Conservation (phyloP, 1,140 invertebrate species). For the Drosophila burlai region DNA sequence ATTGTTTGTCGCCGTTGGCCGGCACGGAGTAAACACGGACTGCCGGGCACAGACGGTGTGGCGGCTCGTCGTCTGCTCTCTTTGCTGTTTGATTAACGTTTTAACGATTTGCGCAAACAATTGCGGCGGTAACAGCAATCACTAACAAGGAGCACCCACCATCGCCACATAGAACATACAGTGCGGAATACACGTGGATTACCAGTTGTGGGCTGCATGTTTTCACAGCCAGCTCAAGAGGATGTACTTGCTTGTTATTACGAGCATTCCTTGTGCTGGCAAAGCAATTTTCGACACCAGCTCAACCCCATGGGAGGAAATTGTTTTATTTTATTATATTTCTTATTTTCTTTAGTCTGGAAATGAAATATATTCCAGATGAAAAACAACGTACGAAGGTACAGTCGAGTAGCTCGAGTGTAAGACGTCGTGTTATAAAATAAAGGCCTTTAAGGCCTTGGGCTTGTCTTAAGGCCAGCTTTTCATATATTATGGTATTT, state of each 20-base stretch:
- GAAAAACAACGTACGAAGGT: slow-evolving; percentile 8
- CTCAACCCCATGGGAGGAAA: slow-evolving; percentile 30
- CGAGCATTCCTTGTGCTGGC: slow-evolving; percentile 18
- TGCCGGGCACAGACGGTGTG: slow-evolving; percentile 30
- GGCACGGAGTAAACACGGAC: slow-evolving; percentile 32
- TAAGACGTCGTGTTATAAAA: slow-evolving; percentile 1
- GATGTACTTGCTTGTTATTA: slow-evolving; percentile 31
- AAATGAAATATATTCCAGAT: slow-evolving; percentile 43
- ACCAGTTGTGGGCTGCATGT: slow-evolving; percentile 46
- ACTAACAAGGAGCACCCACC: slow-evolving; percentile 47
- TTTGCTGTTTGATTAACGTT: slow-evolving; percentile 80
- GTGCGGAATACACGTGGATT: slow-evolving; percentile 31
- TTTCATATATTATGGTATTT: not conserved
- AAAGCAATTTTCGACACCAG: slow-evolving; percentile 38
- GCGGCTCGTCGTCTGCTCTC: slow-evolving; percentile 62
- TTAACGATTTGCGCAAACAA: slow-evolving; percentile 82
- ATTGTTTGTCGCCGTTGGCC: slow-evolving; percentile 50
- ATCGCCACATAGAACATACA: not conserved
- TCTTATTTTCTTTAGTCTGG: slow-evolving; percentile 14
- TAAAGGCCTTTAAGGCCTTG: slow-evolving; percentile 10
- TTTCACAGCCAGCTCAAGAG: slow-evolving; percentile 32
- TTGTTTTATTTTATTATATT: slow-evolving; percentile 32
- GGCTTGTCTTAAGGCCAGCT: not conserved
- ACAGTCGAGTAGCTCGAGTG: not conserved
- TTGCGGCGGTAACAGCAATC: slow-evolving; percentile 63